Percentiles rank a stretch among this genome's conserved stretches.
Conservation (phyloP, 2,797 vertebrate genomes). For the Parauchenoglanis ngamensis region DNA sequence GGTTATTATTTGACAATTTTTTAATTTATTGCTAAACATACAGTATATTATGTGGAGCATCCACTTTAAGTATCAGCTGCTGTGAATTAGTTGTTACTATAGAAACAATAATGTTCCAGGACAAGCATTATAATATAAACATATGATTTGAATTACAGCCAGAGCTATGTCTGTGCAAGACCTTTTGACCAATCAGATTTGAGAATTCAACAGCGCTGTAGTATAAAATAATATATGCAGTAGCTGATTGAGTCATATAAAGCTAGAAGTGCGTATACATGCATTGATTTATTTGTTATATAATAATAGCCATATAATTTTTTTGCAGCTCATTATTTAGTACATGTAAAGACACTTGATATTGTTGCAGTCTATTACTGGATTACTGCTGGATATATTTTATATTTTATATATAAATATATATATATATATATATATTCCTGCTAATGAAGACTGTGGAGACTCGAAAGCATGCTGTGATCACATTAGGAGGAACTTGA, state of each 20-base stretch:
- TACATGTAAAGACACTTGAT: not conserved
- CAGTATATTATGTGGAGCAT: not conserved
- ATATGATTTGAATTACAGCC: not conserved
- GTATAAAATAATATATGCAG: not conserved
- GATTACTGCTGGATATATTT: not conserved
- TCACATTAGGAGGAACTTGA: not conserved
- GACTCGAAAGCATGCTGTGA: not conserved
- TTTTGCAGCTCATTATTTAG: not conserved
- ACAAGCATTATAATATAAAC: not conserved
- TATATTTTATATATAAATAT: not conserved
- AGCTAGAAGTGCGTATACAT: not conserved
- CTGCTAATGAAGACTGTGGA: not conserved
- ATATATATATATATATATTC: not conserved
- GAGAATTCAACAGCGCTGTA: not conserved
- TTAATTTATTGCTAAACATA: not conserved
- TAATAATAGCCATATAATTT: not conserved
- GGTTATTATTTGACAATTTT: not conserved
- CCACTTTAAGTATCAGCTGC: not conserved
- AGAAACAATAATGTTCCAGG: not conserved
- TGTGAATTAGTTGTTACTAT: not conserved
- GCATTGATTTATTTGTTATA: not conserved
- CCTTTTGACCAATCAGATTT: not conserved
- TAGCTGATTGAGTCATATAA: not conserved
- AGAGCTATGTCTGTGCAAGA: not conserved
- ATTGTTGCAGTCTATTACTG: not conserved